These are phyloP conservation scores for Criorhina ranunculi DNA, from an alignment of 2,888 invertebrate genomes.

Conservation along the genomic window DNA sequence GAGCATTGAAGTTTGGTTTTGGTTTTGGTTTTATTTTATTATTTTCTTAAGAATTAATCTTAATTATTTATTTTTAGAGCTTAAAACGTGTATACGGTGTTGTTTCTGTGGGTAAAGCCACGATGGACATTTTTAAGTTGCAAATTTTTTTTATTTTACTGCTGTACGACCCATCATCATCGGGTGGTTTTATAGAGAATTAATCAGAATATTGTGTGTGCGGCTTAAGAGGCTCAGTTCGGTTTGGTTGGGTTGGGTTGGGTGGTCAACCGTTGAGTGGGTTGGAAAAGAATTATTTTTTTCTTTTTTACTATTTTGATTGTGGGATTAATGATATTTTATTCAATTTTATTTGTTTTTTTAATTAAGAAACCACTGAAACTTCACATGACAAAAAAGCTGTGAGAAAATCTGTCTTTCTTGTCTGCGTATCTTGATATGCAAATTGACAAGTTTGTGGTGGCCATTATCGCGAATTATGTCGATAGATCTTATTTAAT, in stretches of 20 bases:
- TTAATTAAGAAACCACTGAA: slow-evolving; percentile 19
- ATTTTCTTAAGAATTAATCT: not conserved
- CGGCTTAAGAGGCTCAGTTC: slow-evolving; percentile 4
- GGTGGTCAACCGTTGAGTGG: slow-evolving; percentile 19
- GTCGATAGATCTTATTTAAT: not conserved
- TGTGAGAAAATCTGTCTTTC: not conserved
- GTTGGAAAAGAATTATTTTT: not conserved
- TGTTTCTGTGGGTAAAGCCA: not conserved
- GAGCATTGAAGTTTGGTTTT: too few relatives aligned
- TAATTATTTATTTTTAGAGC: slow-evolving; percentile 8
- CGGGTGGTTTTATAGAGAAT: slow-evolving; percentile 16
- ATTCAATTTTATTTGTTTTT: slow-evolving; percentile 18
- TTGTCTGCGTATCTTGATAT: slow-evolving; percentile 1
- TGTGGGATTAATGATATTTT: slow-evolving; percentile 24
- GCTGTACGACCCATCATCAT: not conserved
- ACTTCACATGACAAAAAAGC: not conserved
- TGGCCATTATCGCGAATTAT: slow-evolving; percentile 11
- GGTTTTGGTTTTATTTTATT: not conserved
- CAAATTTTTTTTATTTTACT: slow-evolving; percentile 16
- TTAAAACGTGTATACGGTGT: not conserved
- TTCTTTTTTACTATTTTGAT: slow-evolving; percentile 10
- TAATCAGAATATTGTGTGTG: slow-evolving; percentile 13
- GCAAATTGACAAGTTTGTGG: not conserved
- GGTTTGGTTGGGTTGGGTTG: slow-evolving; percentile 19
- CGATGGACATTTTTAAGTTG: slow-evolving; percentile 12